phyloP scores from a whole-genome alignment of 2,888 invertebrate genomes.

The Philhelius pedissequus region DNA sequence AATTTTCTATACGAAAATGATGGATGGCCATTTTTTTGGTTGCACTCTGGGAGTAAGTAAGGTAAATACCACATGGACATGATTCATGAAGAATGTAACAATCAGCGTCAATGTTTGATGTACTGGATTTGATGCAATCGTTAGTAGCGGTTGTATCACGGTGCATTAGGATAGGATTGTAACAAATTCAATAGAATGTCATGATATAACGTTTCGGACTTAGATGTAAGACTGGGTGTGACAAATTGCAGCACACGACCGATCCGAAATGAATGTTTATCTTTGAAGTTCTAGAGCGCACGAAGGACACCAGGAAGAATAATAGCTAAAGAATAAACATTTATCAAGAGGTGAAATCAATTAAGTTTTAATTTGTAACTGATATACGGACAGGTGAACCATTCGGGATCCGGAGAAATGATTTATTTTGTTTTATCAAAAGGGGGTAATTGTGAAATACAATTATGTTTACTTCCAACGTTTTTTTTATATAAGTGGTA shows the following conservation, averaged over 20 bases:
- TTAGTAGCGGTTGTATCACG: conserved; percentile 38
- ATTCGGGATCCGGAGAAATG: background rate
- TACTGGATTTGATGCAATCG: conserved; percentile 63
- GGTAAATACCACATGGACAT: conserved; percentile 62
- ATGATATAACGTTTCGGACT: conserved; percentile 16
- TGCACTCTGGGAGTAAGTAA: conserved; percentile 59
- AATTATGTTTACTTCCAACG: too few relatives aligned
- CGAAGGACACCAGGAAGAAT: background rate
- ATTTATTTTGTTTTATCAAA: too few relatives aligned
- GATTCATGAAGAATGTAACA: conserved; percentile 65
- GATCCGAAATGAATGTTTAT: conserved; percentile 47
- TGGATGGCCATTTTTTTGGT: conserved; percentile 60
- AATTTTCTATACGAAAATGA: conserved; percentile 45
- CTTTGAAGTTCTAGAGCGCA: conserved; percentile 2
- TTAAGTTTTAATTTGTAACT: conserved; percentile 34
- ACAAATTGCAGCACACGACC: conserved; percentile 53
- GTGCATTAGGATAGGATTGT: conserved; percentile 51
- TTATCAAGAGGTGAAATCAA: conserved; percentile 44
- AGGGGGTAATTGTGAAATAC: too few relatives aligned
- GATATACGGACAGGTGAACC: background rate
- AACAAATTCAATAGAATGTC: conserved; percentile 30
- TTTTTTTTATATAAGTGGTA: too few relatives aligned
- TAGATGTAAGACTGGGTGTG: conserved; percentile 48
- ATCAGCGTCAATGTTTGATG: conserved; percentile 67
- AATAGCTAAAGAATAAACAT: conserved; percentile 31